Evolutionary conservation across 2,797 vertebrate species (phyloP).

Genomic region (Chloroceryle amazona): DNA sequence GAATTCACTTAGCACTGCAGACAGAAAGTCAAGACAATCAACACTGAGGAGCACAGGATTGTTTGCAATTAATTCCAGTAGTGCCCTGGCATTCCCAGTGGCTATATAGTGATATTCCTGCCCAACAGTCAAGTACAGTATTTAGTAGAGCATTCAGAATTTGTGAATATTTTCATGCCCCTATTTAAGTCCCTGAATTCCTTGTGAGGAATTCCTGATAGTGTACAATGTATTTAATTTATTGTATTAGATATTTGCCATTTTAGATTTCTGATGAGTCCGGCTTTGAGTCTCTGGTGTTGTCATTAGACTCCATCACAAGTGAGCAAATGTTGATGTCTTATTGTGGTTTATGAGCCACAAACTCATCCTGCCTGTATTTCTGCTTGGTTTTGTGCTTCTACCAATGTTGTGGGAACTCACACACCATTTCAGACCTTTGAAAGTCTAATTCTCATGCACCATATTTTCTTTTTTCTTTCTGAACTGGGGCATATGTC

Average conservation of each 20-base stretch:
- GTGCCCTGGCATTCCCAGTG: background rate
- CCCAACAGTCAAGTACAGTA: background rate
- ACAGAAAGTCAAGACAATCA: background rate
- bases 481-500: constrained; percentile 78
- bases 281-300: background rate
- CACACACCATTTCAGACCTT: constrained; percentile 24
- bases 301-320: background rate
- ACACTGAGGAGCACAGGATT: background rate
- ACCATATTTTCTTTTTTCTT: constrained; percentile 39
- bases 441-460: constrained; percentile 72
- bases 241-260: background rate
- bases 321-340: background rate
- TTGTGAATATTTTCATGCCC: background rate
- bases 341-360: background rate
- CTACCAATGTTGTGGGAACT: background rate
- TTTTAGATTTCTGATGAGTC: background rate
- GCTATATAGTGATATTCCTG: background rate
- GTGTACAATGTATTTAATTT: background rate
- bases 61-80: background rate
- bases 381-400: background rate
- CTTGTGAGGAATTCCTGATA: background rate
- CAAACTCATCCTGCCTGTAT: background rate
- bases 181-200: background rate
- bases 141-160: background rate
- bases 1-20: background rate